Evolutionary conservation across 2,797 vertebrate genomes (phyloP).

Genomic region (Capromys pilorides): DNA sequence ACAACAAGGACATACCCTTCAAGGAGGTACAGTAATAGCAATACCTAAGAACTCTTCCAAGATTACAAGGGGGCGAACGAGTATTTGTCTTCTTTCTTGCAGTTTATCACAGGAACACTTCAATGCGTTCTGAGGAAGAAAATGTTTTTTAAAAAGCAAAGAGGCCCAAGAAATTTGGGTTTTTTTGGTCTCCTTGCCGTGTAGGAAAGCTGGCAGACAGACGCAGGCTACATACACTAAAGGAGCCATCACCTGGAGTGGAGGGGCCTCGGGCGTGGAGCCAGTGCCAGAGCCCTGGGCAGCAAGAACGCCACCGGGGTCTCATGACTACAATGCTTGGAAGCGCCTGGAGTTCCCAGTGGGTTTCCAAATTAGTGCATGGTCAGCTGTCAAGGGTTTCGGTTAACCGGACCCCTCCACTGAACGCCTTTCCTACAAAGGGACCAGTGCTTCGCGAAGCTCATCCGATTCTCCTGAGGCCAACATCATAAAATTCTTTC

Average conservation of each 20-base stretch:
- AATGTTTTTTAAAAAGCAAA: neutral
- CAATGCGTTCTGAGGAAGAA: neutral
- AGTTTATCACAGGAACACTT: constrained; percentile 30
- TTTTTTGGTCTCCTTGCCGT: neutral
- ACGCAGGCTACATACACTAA: neutral
- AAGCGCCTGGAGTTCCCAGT: neutral
- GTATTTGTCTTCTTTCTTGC: neutral
- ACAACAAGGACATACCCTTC: neutral
- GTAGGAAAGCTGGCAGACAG: neutral
- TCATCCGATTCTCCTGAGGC: neutral
- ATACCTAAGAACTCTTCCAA: constrained; percentile 13
- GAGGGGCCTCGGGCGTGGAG: neutral
- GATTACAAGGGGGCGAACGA: neutral
- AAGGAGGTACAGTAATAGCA: constrained; percentile 3
- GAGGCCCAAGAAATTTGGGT: neutral
- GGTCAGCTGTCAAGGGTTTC: neutral
- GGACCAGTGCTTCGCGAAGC: neutral
- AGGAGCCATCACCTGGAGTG: neutral
- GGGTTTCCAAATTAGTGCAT: neutral
- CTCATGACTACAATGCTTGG: neutral
- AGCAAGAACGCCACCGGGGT: neutral
- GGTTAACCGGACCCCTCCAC: neutral
- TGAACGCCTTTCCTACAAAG: constrained; percentile 4
- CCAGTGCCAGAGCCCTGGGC: neutral
- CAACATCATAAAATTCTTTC: constrained; percentile 29